phyloP scores from a whole-genome alignment of 2,113 vertebrate genomes.

The Bufo gargarizans region DNA sequence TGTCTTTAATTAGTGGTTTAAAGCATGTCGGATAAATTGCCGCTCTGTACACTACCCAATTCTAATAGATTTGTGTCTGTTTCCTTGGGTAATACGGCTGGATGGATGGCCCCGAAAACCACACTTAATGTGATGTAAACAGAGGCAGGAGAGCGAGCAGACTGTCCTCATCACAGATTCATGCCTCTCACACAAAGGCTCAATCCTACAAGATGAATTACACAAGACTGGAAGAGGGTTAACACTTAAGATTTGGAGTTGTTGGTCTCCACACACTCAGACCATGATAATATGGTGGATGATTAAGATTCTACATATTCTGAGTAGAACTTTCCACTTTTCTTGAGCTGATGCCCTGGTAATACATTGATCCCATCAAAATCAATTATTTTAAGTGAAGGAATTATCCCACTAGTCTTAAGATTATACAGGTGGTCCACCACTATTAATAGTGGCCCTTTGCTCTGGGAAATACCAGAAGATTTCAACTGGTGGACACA shows the following conservation, averaged over 20 bases:
- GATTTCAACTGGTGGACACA: too few relatives aligned
- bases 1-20: constrained; percentile 42
- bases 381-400: too few relatives aligned
- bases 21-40: constrained; percentile 33
- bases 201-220: constrained; percentile 8
- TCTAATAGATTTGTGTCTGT: constrained; percentile 51
- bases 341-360: too few relatives aligned
- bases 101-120: constrained; percentile 21
- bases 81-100: constrained; percentile 17
- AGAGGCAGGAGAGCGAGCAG: constrained; percentile 22
- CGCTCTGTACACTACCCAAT: constrained; percentile 23
- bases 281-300: background rate
- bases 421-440: too few relatives aligned
- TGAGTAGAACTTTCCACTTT: too few relatives aligned
- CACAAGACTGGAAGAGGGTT: background rate
- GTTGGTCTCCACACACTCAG: background rate
- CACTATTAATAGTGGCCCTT: too few relatives aligned
- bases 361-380: too few relatives aligned
- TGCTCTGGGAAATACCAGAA: too few relatives aligned
- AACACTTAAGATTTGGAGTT: background rate
- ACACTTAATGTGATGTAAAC: constrained; percentile 24
- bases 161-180: constrained; percentile 10
- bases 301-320: too few relatives aligned
- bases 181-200: constrained; percentile 3
- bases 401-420: too few relatives aligned